Evolutionary conservation across 2,888 invertebrate species (phyloP), one percentile per base, ranked within the genome.

Genomic region (Ormyrus nitidulus): DNA sequence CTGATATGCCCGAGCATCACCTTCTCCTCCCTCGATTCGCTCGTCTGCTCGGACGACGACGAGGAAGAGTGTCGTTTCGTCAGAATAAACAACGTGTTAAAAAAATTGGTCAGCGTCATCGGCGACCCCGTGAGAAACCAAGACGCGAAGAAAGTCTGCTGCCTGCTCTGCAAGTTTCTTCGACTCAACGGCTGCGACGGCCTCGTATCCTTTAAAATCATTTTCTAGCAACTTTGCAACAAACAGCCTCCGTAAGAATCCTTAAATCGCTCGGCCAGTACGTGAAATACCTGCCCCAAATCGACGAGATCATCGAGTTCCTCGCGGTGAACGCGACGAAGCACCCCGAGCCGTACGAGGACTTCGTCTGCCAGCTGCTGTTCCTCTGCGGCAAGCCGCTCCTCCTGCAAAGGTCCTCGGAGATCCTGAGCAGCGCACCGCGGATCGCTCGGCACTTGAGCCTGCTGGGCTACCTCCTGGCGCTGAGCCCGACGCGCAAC

Each of bases 371-470:
- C 61, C 79, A 81, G 71, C 85, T 91, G 80, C 81, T 91, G 48
- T 82, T 86, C 5, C 80, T 90, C 19, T 89, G 89, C 79, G 70
- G 71, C 61, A 78, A 87, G 61, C 89, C 90, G 3, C 89, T 89
- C 0, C 74, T 88, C 34, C 78, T 91, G 46, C 86, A 85, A 10
- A 87, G 85, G 73, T 77, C 85, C 48, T 89, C 90, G 5, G 90
- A 91, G 19, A 77, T 82, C 64, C 74, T 89, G 5, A 72, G 59
- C 8, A 86, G 82, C 54, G 72, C 54, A 0, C 81, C 83, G 49
- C 85, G 87, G 13, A 70, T 91, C 62, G 84, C 88, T 49, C 88
- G 89, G 75, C 91, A 90, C 83, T 90, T 91, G 79, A 87, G 88
- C 5, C 82, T 87, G 19, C 80, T 91, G 51, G 91, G 91, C 79